Percentiles rank a stretch among this genome's conserved stretches.
Evolutionary conservation across 2,888 invertebrate species (phyloP).

Genomic region (Leptopterna dolabrata): DNA sequence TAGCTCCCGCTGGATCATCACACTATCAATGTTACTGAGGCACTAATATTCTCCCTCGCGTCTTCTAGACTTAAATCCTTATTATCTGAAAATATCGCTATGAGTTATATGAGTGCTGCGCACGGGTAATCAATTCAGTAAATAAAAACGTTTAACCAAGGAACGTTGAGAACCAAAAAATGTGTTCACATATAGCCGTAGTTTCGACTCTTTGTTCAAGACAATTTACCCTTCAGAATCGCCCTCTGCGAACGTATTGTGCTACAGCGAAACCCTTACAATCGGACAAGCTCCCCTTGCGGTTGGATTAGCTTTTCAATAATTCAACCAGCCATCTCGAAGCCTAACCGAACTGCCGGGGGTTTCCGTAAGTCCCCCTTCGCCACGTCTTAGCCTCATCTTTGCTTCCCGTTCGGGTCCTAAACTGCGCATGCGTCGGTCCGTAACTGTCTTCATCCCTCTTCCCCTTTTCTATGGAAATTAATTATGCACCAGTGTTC

Average conservation of each 20-base stretch:
- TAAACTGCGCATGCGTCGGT: background rate
- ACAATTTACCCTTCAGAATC: background rate
- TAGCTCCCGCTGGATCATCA: too few species aligned
- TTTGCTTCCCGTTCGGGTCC: background rate
- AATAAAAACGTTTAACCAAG: too few species aligned
- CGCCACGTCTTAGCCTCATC: background rate
- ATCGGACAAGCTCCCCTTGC: background rate
- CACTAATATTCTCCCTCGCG: too few species aligned
- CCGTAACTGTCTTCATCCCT: background rate
- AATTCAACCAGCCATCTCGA: constrained; percentile 7
- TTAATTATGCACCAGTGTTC: background rate
- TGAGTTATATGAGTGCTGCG: too few species aligned
- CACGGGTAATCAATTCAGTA: too few species aligned
- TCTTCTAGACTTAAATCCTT: too few species aligned
- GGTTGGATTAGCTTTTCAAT: constrained; percentile 6
- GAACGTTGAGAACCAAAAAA: background rate
- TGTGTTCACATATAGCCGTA: background rate
- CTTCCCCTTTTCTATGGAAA: background rate
- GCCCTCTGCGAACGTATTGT: background rate
- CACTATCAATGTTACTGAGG: too few species aligned
- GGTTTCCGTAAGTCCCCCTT: background rate
- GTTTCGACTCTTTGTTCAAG: background rate
- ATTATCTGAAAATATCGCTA: too few species aligned
- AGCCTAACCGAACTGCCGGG: background rate
- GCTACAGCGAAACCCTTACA: background rate